Conservation (phyloP, 2,113 vertebrate genomes). For the Nesogale talazaci region DNA sequence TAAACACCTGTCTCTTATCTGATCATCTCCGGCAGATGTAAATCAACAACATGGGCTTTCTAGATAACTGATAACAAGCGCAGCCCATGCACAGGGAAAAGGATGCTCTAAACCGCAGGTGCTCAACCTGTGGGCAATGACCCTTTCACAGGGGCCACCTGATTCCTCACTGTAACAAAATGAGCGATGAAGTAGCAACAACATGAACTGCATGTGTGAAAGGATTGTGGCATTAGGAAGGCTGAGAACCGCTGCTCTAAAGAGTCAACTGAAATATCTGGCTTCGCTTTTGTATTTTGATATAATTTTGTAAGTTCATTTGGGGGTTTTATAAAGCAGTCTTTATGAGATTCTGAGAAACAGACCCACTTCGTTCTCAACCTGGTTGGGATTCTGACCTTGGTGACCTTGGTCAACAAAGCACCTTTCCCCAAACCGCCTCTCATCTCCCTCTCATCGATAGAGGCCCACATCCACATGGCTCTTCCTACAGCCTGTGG, state of each 20-base stretch:
- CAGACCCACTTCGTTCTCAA: slow-evolving; percentile 26
- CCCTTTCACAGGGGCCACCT: no score
- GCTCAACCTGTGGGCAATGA: no score
- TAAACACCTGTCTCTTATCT: not conserved
- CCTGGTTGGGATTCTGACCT: not conserved
- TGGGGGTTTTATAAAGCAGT: not conserved
- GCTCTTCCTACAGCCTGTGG: slow-evolving; percentile 4
- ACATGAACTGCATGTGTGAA: not conserved
- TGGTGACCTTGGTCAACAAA: no score
- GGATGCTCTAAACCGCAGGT: no score
- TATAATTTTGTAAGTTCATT: not conserved
- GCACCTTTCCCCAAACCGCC: not conserved
- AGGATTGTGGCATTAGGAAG: not conserved
- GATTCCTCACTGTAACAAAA: no score
- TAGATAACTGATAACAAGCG: not conserved
- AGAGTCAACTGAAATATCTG: not conserved
- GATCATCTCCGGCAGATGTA: not conserved
- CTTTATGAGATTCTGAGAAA: slow-evolving; percentile 17
- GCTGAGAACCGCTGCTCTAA: not conserved
- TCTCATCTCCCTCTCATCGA: not conserved
- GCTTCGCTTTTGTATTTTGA: slow-evolving; percentile 19
- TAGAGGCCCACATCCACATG: not conserved
- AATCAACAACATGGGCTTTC: not conserved
- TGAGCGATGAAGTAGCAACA: not conserved
- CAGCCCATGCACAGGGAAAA: no score